Percentiles rank a stretch among this genome's conserved stretches.
phyloP scores from a whole-genome alignment of 2,888 invertebrate species.

The Drosophila algonquin region DNA sequence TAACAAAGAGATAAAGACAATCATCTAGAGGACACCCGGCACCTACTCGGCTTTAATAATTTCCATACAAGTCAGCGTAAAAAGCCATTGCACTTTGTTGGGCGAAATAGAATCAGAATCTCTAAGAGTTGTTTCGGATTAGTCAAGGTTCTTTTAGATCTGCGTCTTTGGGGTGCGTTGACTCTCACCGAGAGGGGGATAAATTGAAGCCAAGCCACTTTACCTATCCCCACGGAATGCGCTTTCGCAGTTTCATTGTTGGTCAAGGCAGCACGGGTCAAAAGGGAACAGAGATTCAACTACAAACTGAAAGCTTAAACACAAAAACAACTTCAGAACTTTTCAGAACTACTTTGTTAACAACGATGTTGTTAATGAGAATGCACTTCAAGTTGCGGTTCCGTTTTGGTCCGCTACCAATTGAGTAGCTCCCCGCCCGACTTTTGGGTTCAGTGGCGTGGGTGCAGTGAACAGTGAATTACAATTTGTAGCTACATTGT shows the following conservation, averaged over 20 bases:
- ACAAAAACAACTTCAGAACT: conserved; percentile 42
- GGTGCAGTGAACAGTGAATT: neutral
- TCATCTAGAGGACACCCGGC: too few relatives aligned
- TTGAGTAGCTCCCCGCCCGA: conserved; percentile 21
- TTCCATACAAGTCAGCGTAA: too few relatives aligned
- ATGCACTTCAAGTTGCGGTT: too few relatives aligned
- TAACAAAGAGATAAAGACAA: too few relatives aligned
- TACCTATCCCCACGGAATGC: neutral
- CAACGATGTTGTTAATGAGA: conserved; percentile 39
- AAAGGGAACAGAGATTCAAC: conserved; percentile 10
- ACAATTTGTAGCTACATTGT: neutral
- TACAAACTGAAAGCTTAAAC: conserved; percentile 34
- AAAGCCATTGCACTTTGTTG: too few relatives aligned
- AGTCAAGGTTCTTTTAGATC: neutral
- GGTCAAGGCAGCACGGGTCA: neutral
- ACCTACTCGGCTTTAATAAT: too few relatives aligned
- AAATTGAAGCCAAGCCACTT: neutral
- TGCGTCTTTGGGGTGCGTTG: neutral
- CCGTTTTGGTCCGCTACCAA: conserved; percentile 14
- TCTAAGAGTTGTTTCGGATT: neutral
- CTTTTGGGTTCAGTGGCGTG: neutral
- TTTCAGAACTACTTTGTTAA: conserved; percentile 50
- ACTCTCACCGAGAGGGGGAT: neutral
- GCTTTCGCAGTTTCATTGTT: neutral
- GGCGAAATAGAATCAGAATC: neutral